phyloP scores from a whole-genome alignment of 2,888 invertebrate species.

The Ectemnius continuus region DNA sequence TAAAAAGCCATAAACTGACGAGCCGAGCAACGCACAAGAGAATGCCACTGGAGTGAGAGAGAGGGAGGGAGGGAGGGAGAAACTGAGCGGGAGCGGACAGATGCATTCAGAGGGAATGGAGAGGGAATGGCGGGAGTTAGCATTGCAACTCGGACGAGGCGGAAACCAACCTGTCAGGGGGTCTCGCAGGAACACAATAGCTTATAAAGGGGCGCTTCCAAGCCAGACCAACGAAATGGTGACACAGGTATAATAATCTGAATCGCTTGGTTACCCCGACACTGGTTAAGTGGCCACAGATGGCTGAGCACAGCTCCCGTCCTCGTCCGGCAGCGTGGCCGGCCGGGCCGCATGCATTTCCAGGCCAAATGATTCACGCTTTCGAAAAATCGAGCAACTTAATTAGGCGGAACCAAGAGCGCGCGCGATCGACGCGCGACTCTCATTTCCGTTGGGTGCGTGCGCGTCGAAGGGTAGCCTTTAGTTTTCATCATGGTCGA shows the following conservation, averaged over 20 bases:
- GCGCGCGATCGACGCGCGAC: constrained; percentile 38
- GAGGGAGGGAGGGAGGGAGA: not conserved
- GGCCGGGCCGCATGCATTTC: constrained; percentile 25
- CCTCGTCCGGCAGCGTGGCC: constrained; percentile 16
- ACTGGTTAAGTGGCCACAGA: constrained; percentile 68
- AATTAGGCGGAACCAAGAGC: constrained; percentile 66
- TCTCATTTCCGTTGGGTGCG: constrained; percentile 37
- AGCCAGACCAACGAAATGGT: constrained; percentile 50
- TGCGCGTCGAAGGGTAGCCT: constrained; percentile 18
- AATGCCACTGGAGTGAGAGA: not conserved
- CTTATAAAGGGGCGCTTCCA: constrained; percentile 41
- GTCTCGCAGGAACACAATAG: constrained; percentile 43
- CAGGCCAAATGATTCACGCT: constrained; percentile 62
- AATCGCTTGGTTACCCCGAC: constrained; percentile 63
- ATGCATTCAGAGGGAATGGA: constrained; percentile 1
- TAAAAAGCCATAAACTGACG: constrained; percentile 56
- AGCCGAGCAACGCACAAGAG: not conserved
- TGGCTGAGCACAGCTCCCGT: constrained; percentile 58
- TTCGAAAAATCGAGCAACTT: constrained; percentile 53
- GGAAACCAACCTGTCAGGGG: constrained; percentile 59
- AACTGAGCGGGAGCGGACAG: not conserved
- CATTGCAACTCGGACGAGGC: constrained; percentile 31
- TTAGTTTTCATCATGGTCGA: not conserved
- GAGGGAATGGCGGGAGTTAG: constrained; percentile 5
- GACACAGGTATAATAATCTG: constrained; percentile 68